Conservation (phyloP, 2,888 invertebrate genomes). For the Cremastobaeus sp. region DNA sequence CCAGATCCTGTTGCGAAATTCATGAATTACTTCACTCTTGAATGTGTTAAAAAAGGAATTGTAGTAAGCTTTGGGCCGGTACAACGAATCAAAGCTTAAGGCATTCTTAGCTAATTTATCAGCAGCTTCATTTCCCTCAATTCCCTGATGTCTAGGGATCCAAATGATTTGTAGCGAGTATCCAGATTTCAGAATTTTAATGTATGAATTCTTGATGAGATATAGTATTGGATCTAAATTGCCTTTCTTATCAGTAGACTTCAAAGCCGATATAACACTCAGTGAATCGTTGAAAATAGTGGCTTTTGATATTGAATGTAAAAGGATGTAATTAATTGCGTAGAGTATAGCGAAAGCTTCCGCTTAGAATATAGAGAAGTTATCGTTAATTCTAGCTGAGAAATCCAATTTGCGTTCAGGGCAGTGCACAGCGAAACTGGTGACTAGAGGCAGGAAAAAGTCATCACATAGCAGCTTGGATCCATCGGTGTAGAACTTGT, state of each 20-base stretch:
- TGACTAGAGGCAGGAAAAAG: too few species aligned
- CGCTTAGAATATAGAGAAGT: too few species aligned
- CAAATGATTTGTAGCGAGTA: neutral
- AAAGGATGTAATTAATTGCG: neutral
- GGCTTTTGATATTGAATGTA: neutral
- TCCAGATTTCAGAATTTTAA: neutral
- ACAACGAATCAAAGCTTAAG: neutral
- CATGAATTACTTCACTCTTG: neutral
- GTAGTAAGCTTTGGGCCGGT: neutral
- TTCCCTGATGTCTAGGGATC: neutral
- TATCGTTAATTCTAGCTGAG: too few species aligned
- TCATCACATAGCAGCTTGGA: too few species aligned
- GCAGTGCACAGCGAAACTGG: too few species aligned
- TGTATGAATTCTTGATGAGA: neutral
- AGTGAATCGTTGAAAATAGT: neutral
- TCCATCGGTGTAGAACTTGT: too few species aligned
- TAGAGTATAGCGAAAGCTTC: neutral
- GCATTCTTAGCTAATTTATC: neutral
- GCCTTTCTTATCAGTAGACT: neutral
- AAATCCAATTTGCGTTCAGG: too few species aligned
- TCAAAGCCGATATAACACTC: neutral
- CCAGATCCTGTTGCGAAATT: neutral
- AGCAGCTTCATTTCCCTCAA: neutral
- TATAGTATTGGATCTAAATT: neutral
- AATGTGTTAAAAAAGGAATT: neutral